Evolutionary conservation across 2,113 vertebrate genomes (phyloP), one percentile per base, ranked within the genome.

Genomic region (Cephalophus harveyi): DNA sequence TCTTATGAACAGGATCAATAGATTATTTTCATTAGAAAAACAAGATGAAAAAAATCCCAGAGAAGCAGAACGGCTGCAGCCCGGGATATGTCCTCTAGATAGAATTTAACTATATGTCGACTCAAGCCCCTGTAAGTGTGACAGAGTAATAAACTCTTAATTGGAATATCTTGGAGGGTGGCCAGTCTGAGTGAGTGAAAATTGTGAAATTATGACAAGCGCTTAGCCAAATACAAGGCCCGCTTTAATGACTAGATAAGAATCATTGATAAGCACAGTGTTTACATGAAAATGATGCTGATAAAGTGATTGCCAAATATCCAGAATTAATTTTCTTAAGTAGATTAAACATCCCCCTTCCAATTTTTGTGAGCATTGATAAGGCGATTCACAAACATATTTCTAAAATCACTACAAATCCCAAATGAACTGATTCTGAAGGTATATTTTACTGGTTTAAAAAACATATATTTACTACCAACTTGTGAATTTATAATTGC

Each of bases 1-100:
- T 62, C 85, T 95, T 98, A 97, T 97, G 95, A 98, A 98, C 95
- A 96, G 98, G 96, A 98, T 98, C 98, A 59, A 97, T 98, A 98
- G 98, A 98, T 98, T 96, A 98, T 98, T 98, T 98, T 98, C 88
- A 95, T 97, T 98, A 97, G 46, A 59, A 96, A 96, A 84, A 97
- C 87, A 96, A 95, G 94, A 86, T 50, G 84, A 90, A 96, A 97
- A 96, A 95, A 97, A 43, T 62, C 87, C 19, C 62, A 76, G 48
- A 74, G 83, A 95, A 96, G 91, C 87, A 93, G 85, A 92, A n/a
- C 90, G 94, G 90, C 94, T 89, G 40, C 76, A 93, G 93, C 50
- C 91, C 90, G 92, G 88, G 95, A 88, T 85, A 48, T 11, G 7
- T 94, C 85, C 74, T 97, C 54, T 89, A 90, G 74, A 83, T n/a